These are phyloP conservation scores for Pterocles orientalis DNA, from an alignment of 2,113 vertebrate species.

Conservation along the genomic window DNA sequence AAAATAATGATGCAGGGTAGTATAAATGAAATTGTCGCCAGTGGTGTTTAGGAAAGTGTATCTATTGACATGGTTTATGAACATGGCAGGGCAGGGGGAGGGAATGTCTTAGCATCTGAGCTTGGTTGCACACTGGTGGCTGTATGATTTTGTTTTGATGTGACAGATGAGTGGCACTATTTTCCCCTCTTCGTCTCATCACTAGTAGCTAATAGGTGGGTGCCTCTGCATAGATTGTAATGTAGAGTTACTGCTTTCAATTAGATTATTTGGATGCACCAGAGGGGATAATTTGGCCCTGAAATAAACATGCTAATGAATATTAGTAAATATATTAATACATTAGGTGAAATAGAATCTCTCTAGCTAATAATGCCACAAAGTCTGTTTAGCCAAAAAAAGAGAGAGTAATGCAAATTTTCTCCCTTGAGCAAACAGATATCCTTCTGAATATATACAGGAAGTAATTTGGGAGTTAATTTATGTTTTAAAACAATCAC, in stretches of 20 bases:
- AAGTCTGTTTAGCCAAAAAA: neutral
- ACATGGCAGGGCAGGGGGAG: neutral
- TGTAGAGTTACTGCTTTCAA: neutral
- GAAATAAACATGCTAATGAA: constrained; percentile 17
- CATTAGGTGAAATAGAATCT: neutral
- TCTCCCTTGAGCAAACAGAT: neutral
- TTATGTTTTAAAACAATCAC: neutral
- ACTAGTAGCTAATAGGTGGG: neutral
- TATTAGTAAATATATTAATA: constrained; percentile 21
- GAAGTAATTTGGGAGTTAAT: neutral
- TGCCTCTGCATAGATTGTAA: neutral
- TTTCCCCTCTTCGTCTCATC: neutral
- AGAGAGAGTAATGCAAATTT: neutral
- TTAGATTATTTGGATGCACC: neutral
- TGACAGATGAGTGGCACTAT: neutral
- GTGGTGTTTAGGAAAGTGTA: neutral
- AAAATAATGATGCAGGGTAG: neutral
- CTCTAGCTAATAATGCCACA: neutral
- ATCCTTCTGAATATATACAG: neutral
- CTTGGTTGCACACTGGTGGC: neutral
- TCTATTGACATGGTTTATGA: neutral
- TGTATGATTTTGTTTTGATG: neutral
- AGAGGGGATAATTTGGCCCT: neutral
- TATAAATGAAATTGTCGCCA: neutral
- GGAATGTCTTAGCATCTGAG: neutral